Conservation (phyloP, 2,888 invertebrate species). For the Aradus depressus region DNA sequence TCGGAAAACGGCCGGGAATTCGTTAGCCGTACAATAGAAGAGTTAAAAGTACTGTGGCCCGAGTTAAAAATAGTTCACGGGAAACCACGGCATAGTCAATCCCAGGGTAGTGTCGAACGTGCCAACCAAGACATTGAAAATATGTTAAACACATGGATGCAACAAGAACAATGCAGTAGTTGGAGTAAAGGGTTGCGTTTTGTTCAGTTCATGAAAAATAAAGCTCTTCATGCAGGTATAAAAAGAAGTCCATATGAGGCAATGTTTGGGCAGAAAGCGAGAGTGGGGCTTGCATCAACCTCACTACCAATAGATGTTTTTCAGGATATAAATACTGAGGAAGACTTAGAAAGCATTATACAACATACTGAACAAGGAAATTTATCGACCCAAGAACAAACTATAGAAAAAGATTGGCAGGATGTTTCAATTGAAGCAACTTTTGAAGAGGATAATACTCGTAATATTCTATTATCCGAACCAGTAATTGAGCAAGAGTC, state of each 20-base stretch:
- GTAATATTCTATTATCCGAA: too few relatives aligned
- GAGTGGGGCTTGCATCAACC: neutral
- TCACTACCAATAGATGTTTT: constrained; percentile 1
- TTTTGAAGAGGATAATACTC: too few relatives aligned
- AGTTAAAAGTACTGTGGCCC: neutral
- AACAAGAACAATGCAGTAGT: constrained; percentile 33
- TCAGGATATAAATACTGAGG: neutral
- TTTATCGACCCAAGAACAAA: too few relatives aligned
- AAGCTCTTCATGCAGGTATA: constrained; percentile 35
- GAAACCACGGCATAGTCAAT: constrained; percentile 30
- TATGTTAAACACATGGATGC: constrained; percentile 35
- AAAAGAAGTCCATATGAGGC: constrained; percentile 35
- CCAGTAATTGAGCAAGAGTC: too few relatives aligned
- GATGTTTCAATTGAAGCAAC: too few relatives aligned
- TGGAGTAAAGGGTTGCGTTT: constrained; percentile 38
- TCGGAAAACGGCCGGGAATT: constrained; percentile 34
- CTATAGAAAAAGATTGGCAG: too few relatives aligned
- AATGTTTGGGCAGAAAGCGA: constrained; percentile 14
- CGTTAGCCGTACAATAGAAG: constrained; percentile 23
- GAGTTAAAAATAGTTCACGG: neutral
- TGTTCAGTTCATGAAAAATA: constrained; percentile 38
- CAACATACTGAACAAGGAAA: too few relatives aligned
- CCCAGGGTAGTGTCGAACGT: constrained; percentile 35
- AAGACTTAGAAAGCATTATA: neutral
- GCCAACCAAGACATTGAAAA: constrained; percentile 36